phyloP scores from a whole-genome alignment of 2,113 vertebrate species.

The Pheucticus melanocephalus region DNA sequence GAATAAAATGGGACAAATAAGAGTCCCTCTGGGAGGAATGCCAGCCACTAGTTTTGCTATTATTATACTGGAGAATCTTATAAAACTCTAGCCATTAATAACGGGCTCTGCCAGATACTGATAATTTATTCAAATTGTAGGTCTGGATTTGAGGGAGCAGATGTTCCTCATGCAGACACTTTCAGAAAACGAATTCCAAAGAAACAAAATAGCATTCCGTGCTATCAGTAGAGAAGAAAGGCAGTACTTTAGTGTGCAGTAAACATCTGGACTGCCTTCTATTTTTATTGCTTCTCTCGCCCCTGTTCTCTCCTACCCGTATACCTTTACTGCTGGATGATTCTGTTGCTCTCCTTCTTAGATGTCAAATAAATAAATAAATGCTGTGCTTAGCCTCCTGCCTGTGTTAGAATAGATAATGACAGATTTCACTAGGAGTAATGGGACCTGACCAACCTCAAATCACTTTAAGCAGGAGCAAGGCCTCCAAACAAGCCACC shows the following conservation, averaged over 20 bases:
- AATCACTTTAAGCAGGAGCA: neutral
- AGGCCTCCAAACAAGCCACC: neutral
- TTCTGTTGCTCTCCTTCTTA: neutral
- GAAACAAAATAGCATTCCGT: constrained; percentile 56
- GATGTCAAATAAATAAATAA: neutral
- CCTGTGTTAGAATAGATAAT: neutral
- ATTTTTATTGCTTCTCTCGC: neutral
- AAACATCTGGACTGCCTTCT: constrained; percentile 21
- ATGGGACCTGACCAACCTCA: neutral
- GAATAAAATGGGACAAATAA: constrained; percentile 35
- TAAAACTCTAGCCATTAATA: constrained; percentile 78
- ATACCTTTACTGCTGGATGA: neutral
- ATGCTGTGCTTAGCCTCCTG: neutral
- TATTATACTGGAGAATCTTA: constrained; percentile 77
- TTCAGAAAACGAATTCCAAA: constrained; percentile 70
- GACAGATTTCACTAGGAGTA: neutral
- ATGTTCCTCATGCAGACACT: constrained; percentile 75
- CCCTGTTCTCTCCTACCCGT: neutral
- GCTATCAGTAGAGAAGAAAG: neutral
- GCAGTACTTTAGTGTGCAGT: neutral
- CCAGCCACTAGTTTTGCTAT: constrained; percentile 49
- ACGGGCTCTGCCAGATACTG: constrained; percentile 70
- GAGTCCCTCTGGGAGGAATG: constrained; percentile 59
- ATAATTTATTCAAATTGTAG: constrained; percentile 83
- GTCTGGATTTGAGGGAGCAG: constrained; percentile 75